These are phyloP conservation scores for Excalfactoria chinensis DNA, from an alignment of 2,113 vertebrate species.

Conservation along the genomic window DNA sequence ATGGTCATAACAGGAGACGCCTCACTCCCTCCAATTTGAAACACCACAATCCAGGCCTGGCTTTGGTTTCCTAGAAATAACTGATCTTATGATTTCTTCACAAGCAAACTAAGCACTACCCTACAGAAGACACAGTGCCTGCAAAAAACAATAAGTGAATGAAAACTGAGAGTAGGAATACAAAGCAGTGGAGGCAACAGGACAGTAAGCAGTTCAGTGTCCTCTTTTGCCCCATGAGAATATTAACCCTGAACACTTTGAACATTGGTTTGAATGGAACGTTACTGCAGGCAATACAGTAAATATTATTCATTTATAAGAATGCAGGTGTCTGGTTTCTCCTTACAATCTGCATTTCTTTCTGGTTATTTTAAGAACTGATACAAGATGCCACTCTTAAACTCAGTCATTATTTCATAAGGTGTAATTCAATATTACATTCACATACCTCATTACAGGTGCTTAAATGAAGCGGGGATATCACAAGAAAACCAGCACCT, in stretches of 20 bases:
- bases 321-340: neutral
- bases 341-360: neutral
- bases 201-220: neutral
- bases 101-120: neutral
- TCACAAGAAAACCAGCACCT: neutral
- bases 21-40: neutral
- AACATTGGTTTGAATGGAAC: neutral
- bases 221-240: neutral
- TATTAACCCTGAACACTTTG: neutral
- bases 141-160: neutral
- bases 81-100: neutral
- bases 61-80: neutral
- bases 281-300: neutral
- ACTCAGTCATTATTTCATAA: neutral
- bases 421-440: fast-evolving
- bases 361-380: neutral
- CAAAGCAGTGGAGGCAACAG: neutral
- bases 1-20: neutral
- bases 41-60: neutral
- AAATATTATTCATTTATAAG: neutral
- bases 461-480: neutral
- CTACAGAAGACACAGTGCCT: neutral
- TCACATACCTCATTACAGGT: neutral
- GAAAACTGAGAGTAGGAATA: neutral
- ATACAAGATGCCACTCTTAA: neutral